Base-by-base conservation (phyloP, 2,797 vertebrate genomes). In the Anguilla obscura region DNA sequence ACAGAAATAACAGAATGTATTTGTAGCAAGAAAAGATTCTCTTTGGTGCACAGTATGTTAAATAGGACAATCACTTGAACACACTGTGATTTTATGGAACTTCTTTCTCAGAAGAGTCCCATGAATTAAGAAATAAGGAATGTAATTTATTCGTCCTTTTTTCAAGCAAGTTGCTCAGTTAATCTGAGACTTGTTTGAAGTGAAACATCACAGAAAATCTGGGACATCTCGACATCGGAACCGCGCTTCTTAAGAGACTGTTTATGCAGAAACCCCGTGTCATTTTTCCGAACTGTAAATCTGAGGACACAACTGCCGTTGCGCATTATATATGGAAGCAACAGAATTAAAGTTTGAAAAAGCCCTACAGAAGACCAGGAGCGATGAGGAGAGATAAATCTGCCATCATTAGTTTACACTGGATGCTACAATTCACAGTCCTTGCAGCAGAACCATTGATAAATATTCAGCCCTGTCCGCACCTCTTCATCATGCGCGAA, bases 401-500 rank as follows among this genome's bases (percentile, higher is more conserved):
- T 45, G 83, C 30, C 63, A 48, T 27, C 36, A 27, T 50, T 79
- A 54, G 52, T 24, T 54, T 88, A 76, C 83, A 18, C 12, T 79
- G 36, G 10, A 80, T 50, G 36, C 76, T 45, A n/a, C 76, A 80
- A 48, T 50, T 80, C 45, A 48, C 36, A 48, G 14, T 24, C 40
- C 76, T n/a, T 9, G 76, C 24, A 50, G 36, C 76, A 5, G 18
- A 80, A n/a, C 16, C 40, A n/a, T n/a, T 36, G 33, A 86, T 91
- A 90, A 89, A 91, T 90, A 88, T 90, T 90, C 89, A 83, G 60
- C 66, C 69, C 54, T 52, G 88, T 87, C 87, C 63, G 14, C 58
- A 91, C 91, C 90, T 91, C 93, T 92, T 90, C 90, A 93, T 93
- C 91, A 91, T 88, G 92, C 92, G 89, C 88, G 85, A 89, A 93